Evolutionary conservation across 2,888 invertebrate species (phyloP), one percentile per base, ranked within the genome.

Genomic region (Aquatica leii): DNA sequence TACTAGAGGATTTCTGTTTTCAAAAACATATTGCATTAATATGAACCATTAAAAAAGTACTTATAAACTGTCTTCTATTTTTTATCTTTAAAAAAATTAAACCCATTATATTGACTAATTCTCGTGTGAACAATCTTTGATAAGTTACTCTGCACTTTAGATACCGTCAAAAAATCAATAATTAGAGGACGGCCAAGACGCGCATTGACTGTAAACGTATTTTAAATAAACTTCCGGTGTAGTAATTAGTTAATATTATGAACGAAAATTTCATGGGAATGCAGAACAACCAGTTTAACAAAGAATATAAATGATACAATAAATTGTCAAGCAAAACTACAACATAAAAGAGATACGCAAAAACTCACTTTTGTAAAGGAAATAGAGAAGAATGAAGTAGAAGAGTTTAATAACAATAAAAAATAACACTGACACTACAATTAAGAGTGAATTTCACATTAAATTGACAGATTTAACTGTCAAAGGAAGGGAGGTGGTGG

Each of bases 341-440:
- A 2, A 6, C 24, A 24, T 24, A 34, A 37, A n/a, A 37, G 4
- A 17, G 12, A 15, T 14, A 20, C 14, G 31, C 17, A 18, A 17
- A 34, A 15, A 59, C 64, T 64, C 59, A 64, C 64, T 55, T 59
- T 37, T 62, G 49, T 62, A 53, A 50, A 40, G 31, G 50, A 41
- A 40, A 40, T 20, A 41, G 49, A 43, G 56, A 54, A 50, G 60
- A 40, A 41, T 52, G 53, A 59, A 59, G 59, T 18, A 37, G 46
- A 43, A 59, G 51, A 59, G 18, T 51, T 15, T 37, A 64, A 53
- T 37, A 50, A 59, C 48, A 59, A 46, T 64, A 55, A 59, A 43
- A 56, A 59, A 59, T 54, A 59, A 63, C 64, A 64, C 64, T 51
- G 59, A 64, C 59, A 59, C 54, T 59, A 56, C 50, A 54, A 59